phyloP scores from a whole-genome alignment of 1,140 invertebrate genomes.

The Aricia agestis region DNA sequence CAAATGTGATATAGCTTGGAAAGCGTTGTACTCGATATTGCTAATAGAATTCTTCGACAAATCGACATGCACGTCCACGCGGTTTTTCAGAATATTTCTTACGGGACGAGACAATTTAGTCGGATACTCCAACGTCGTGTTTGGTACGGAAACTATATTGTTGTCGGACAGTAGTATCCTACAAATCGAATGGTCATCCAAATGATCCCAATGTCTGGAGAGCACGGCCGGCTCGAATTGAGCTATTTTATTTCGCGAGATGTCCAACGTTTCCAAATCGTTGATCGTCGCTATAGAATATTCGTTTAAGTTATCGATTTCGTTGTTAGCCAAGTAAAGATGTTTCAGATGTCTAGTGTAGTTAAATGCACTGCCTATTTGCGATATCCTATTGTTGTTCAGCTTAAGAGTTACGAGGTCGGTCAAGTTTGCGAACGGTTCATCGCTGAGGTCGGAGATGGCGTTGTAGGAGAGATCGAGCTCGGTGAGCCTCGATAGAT shows the following conservation, averaged over 20 bases:
- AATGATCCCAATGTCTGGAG: constrained; percentile 53
- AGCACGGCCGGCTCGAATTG: constrained; percentile 45
- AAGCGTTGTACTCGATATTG: constrained; percentile 53
- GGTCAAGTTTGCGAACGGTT: constrained; percentile 54
- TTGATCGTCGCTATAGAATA: constrained; percentile 52
- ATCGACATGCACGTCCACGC: constrained; percentile 48
- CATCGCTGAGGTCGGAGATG: constrained; percentile 47
- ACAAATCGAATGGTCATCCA: constrained; percentile 44
- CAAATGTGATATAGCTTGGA: constrained; percentile 44
- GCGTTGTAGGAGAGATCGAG: constrained; percentile 57
- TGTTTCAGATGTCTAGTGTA: constrained; percentile 49
- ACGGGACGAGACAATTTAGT: constrained; percentile 29
- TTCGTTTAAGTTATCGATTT: constrained; percentile 50
- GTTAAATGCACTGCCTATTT: constrained; percentile 59
- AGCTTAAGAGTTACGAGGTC: constrained; percentile 45
- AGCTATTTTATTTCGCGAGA: constrained; percentile 52
- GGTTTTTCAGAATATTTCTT: constrained; percentile 30
- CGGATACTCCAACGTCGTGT: constrained; percentile 29
- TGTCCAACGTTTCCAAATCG: constrained; percentile 60
- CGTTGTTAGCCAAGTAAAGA: constrained; percentile 49
- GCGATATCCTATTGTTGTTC: constrained; percentile 55
- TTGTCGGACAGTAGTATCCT: constrained; percentile 59
- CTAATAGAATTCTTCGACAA: constrained; percentile 53
- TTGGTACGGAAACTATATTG: constrained; percentile 43
- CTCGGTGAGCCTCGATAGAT: constrained; percentile 46